phyloP scores from a whole-genome alignment of 1,140 invertebrate genomes.

The Hylyphantes graminicola region DNA sequence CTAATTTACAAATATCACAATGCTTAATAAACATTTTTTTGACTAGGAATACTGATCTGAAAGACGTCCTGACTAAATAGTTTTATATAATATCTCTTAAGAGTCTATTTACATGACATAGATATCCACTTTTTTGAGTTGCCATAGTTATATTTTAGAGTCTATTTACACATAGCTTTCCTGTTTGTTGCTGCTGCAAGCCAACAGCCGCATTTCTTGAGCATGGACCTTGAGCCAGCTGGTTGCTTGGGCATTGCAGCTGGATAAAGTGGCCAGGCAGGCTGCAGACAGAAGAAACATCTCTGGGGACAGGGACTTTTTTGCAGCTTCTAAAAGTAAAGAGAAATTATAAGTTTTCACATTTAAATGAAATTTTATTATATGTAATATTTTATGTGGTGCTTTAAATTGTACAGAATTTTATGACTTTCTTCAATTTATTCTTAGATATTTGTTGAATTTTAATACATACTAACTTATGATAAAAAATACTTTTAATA shows the following conservation, averaged over 20 bases:
- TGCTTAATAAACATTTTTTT: not conserved
- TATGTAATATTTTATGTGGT: not conserved
- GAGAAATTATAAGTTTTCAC: not conserved
- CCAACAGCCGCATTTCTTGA: constrained; percentile 47
- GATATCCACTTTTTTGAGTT: too few species aligned
- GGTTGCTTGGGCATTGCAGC: constrained; percentile 13
- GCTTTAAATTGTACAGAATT: too few species aligned
- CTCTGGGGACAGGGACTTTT: constrained; percentile 51
- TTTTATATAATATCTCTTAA: not conserved
- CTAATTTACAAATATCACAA: too few species aligned
- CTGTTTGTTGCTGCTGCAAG: constrained; percentile 18
- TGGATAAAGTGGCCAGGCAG: constrained; percentile 45
- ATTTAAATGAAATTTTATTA: not conserved
- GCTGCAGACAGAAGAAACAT: constrained; percentile 48
- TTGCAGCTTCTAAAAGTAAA: constrained; percentile 38
- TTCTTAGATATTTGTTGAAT: not conserved
- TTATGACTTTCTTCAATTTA: too few species aligned
- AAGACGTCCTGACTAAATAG: constrained; percentile 26
- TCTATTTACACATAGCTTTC: constrained; percentile 50
- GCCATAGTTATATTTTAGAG: too few species aligned
- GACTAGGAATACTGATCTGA: constrained; percentile 32
- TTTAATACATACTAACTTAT: not conserved
- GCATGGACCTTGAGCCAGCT: constrained; percentile 42
- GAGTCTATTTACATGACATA: not conserved
- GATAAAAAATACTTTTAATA: not conserved